Evolutionary conservation across 2,888 invertebrate genomes (phyloP).

Genomic region (Cosmia pyralina): DNA sequence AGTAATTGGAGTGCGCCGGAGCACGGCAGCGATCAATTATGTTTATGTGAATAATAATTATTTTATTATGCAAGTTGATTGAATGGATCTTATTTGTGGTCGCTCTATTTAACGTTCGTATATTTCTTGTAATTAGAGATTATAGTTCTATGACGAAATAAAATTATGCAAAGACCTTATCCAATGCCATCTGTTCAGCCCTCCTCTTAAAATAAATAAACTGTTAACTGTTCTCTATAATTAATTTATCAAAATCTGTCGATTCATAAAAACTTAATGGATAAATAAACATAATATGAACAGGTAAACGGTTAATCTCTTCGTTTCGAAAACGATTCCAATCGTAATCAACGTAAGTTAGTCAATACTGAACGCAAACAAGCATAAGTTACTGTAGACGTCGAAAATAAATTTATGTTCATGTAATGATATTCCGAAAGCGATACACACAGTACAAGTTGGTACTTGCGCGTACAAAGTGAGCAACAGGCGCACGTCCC

Average conservation of each 20-base stretch:
- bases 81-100: constrained; percentile 58
- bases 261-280: constrained; percentile 35
- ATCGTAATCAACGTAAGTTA: constrained; percentile 65
- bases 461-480: constrained; percentile 66
- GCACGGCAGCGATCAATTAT: constrained; percentile 73
- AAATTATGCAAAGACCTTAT: constrained; percentile 22
- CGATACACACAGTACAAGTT: constrained; percentile 62
- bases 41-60: constrained; percentile 73
- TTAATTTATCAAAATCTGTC: constrained; percentile 26
- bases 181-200: neutral
- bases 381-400: constrained; percentile 70
- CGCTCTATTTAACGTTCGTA: constrained; percentile 39
- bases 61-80: constrained; percentile 70
- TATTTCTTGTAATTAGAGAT: constrained; percentile 53
- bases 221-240: constrained; percentile 14
- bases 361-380: constrained; percentile 66
- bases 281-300: constrained; percentile 38
- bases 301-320: constrained; percentile 42
- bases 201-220: constrained; percentile 18
- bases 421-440: constrained; percentile 75
- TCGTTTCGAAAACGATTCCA: constrained; percentile 59
- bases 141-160: constrained; percentile 27
- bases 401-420: constrained; percentile 73
- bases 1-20: constrained; percentile 71
- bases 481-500: constrained; percentile 59